phyloP scores from a whole-genome alignment of 2,113 vertebrate species.

The Vimba vimba region DNA sequence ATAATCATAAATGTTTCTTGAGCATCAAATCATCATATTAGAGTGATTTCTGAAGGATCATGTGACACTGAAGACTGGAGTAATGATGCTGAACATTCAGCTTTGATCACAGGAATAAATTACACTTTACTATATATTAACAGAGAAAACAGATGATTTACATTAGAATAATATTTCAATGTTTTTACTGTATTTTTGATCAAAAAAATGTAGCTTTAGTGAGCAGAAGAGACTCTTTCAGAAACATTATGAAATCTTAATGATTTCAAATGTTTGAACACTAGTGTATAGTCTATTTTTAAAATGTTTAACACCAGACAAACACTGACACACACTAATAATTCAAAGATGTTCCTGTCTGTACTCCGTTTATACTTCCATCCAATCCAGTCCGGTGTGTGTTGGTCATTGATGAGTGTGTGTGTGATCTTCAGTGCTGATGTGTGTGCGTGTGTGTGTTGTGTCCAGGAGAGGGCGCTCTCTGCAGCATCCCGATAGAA shows the following conservation, averaged over 20 bases:
- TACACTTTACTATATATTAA: neutral
- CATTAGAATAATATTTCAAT: too few relatives aligned
- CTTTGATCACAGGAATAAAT: neutral
- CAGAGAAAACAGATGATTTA: neutral
- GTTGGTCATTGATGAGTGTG: neutral
- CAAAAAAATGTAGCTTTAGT: too few relatives aligned
- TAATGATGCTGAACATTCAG: neutral
- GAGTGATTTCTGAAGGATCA: too few relatives aligned
- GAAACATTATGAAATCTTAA: too few relatives aligned
- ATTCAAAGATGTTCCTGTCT: neutral
- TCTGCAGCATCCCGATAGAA: conserved; percentile 96
- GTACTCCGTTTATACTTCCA: neutral
- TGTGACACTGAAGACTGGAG: too few relatives aligned
- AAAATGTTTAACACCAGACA: too few relatives aligned
- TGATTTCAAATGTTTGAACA: neutral
- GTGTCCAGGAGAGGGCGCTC: conserved; percentile 86
- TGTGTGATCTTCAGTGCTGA: neutral
- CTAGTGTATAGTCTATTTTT: too few relatives aligned
- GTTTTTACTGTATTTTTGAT: too few relatives aligned
- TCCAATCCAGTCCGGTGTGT: neutral
- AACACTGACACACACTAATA: neutral
- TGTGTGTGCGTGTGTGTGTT: conserved; percentile 4
- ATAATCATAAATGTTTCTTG: neutral
- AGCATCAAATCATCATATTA: too few relatives aligned
- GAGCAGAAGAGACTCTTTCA: too few relatives aligned